Conservation (phyloP, 92 coral and sea anemone genomes). For the Heteractis magnifica region DNA sequence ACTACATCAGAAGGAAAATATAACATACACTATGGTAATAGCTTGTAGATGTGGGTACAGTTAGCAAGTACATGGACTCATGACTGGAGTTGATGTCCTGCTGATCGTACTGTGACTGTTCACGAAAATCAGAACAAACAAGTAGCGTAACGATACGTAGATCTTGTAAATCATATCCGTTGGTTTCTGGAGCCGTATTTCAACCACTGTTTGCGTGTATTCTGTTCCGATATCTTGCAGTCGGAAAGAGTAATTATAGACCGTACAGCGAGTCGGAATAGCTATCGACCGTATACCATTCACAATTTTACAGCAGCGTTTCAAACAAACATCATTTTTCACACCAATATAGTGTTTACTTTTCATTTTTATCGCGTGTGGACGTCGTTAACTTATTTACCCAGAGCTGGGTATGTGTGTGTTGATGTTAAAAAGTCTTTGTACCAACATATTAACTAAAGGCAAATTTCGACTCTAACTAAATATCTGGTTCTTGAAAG, state of each 20-base stretch:
- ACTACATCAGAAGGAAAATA: neutral
- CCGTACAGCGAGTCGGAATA: neutral
- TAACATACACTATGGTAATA: neutral
- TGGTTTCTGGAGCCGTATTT: neutral
- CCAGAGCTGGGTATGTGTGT: neutral
- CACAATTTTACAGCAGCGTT: neutral
- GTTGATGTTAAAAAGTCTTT: neutral
- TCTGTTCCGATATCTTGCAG: neutral
- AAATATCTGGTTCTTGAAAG: neutral
- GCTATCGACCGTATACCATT: neutral
- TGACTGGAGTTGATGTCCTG: conserved; percentile 14
- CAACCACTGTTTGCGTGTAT: neutral
- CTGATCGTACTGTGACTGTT: conserved; percentile 10
- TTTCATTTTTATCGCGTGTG: conserved; percentile 8
- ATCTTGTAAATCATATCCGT: neutral
- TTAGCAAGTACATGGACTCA: neutral
- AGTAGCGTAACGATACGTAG: conserved; percentile 18
- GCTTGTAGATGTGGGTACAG: neutral
- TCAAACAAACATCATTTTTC: neutral
- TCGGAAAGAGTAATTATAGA: neutral
- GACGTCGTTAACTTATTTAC: conserved; percentile 16
- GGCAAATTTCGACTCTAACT: neutral
- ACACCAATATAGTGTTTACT: conserved; percentile 21
- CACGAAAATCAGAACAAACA: conserved; percentile 15
- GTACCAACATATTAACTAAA: neutral